Evolutionary conservation across 92 coral and sea anemone species (phyloP), one percentile per base, ranked within the genome.

Genomic region (Actinostola sp.): DNA sequence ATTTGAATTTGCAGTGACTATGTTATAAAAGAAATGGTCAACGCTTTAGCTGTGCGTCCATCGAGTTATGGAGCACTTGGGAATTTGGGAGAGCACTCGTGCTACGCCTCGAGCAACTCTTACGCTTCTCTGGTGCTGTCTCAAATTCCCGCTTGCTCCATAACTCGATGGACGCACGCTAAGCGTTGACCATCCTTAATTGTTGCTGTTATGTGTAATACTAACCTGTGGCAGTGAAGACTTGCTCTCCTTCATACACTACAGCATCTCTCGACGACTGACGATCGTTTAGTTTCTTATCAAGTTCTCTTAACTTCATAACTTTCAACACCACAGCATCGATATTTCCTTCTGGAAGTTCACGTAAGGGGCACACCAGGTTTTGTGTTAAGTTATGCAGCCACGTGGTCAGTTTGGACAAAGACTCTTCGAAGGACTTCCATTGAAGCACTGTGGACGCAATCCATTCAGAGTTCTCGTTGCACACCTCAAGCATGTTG

Each of bases 231-330:
- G 90, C 93, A 15, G 95, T 87, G 57, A 85, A 66, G 34, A 94
- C 98, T 61, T 82, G 92, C 35, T 94, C 98, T 14, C 92, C 98
- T 61, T 94, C 97, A 42, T 87, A 89, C 15, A 87, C 82, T 8
- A 85, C 79, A 46, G 84, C 96, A 57, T 92, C 98, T 70, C 88
- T 82, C 51, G 73, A 85, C 17, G 98, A 67, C 55, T 82, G 92
- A 32, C 92, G 92, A 38, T 94, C 98, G 53, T 89, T 79, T 33
- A 94, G 70, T 82, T 94, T 94, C 52, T 92, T 85, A 49, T 94
- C 98, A 57, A 94, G 65, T 59, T 94, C 98, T 17, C 98, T 83
- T 57, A 81, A 79, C 69, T 94, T 94, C 87, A 94, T 81, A 65
- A 88, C 65, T 63, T 94, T 94, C 34, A 87, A 77, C 32, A 94